These are phyloP conservation scores for Mimachlamys varia DNA, from an alignment of 2,888 invertebrate species.

Conservation along the genomic window DNA sequence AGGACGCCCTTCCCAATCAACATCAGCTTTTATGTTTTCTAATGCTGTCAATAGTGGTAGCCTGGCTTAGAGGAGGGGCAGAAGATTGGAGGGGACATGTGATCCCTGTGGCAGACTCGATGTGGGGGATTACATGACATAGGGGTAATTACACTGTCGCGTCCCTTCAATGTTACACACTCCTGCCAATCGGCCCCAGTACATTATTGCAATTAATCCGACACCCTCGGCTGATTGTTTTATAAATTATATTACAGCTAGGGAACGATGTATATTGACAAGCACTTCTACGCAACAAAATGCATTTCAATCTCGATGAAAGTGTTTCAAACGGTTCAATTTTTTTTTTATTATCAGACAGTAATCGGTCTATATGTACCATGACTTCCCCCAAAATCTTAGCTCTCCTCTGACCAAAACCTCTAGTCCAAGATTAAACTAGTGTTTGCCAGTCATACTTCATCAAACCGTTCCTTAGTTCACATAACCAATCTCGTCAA, in stretches of 20 bases:
- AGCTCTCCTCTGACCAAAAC: not conserved
- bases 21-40: not conserved
- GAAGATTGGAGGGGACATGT: not conserved
- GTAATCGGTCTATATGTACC: too few relatives aligned
- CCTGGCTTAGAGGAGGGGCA: not conserved
- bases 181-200: not conserved
- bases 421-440: not conserved
- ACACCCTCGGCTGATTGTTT: not conserved
- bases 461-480: not conserved
- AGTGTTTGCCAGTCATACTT: not conserved
- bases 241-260: constrained; percentile 1
- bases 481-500: not conserved
- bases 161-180: not conserved
- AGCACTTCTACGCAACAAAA: not conserved
- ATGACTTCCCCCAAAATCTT: not conserved
- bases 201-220: not conserved
- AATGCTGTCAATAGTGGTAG: not conserved
- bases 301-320: not conserved
- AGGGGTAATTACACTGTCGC: not conserved
- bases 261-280: not conserved
- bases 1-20: not conserved
- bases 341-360: too few relatives aligned
- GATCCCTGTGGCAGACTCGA: not conserved
- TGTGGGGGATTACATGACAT: not conserved
- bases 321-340: too few relatives aligned